Conservation (phyloP, 2,888 invertebrate species). For the Endotricha flammealis region DNA sequence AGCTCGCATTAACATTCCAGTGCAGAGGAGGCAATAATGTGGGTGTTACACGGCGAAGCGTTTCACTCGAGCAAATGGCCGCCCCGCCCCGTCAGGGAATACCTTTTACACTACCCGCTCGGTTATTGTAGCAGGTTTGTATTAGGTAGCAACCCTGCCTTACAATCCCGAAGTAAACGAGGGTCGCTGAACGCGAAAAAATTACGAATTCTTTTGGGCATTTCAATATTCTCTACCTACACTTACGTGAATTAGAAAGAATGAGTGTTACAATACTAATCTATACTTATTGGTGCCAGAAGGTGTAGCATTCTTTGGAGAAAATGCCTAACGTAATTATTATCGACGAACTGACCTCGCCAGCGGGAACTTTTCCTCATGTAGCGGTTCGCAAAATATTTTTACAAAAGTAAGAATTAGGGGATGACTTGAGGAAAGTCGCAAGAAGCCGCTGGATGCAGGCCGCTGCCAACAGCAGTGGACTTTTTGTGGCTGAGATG, state of each 20-base stretch:
- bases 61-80: constrained; percentile 52
- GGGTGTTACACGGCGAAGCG: constrained; percentile 49
- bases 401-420: too few relatives aligned
- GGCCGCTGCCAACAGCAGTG: too few relatives aligned
- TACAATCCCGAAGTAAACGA: constrained; percentile 27
- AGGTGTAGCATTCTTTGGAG: background rate
- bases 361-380: constrained; percentile 20
- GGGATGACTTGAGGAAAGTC: too few relatives aligned
- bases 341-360: constrained; percentile 3
- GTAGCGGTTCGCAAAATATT: constrained; percentile 20
- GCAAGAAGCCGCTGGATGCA: too few relatives aligned
- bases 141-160: constrained; percentile 26
- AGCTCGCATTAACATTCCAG: constrained; percentile 52
- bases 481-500: too few relatives aligned
- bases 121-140: constrained; percentile 28
- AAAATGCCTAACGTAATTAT: constrained; percentile 14
- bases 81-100: constrained; percentile 34
- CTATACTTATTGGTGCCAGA: too few relatives aligned
- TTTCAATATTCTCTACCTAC: constrained; percentile 14
- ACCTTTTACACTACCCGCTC: constrained; percentile 24
- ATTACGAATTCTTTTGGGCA: constrained; percentile 16
- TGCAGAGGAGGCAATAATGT: constrained; percentile 50
- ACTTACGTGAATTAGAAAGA: background rate
- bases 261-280: too few relatives aligned
- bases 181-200: constrained; percentile 20